These are phyloP conservation scores for Triplophysa rosa DNA, from an alignment of 2,113 vertebrate species.

Conservation along the genomic window DNA sequence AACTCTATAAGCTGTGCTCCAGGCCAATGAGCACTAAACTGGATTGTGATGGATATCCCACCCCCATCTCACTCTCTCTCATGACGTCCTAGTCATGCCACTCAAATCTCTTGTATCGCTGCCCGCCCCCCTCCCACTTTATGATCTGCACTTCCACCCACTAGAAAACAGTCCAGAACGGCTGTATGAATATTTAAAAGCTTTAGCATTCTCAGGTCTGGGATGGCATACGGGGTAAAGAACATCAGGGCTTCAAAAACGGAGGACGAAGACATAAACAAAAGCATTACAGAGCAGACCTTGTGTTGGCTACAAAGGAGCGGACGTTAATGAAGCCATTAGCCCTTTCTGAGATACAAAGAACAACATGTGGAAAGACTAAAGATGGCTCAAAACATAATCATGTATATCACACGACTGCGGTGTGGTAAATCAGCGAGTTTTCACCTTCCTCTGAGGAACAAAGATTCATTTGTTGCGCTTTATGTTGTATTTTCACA, in stretches of 20 bases:
- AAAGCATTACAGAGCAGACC: slow-evolving; percentile 32
- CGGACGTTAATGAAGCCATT: slow-evolving; percentile 53
- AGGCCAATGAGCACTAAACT: slow-evolving; percentile 17
- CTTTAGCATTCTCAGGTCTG: slow-evolving; percentile 7
- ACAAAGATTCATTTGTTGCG: background rate
- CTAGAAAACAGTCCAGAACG: slow-evolving; percentile 44
- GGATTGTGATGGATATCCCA: slow-evolving; percentile 32
- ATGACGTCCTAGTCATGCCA: background rate
- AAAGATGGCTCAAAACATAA: slow-evolving; percentile 33
- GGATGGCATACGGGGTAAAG: slow-evolving; percentile 19
- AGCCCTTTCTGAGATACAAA: slow-evolving; percentile 36
- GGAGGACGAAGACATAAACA: slow-evolving; percentile 25
- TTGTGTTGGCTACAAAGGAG: slow-evolving; percentile 30
- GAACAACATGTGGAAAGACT: slow-evolving; percentile 35
- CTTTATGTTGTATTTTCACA: background rate
- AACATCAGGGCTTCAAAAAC: background rate
- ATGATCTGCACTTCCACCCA: slow-evolving; percentile 26
- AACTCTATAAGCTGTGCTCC: background rate
- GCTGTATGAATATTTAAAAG: slow-evolving; percentile 53
- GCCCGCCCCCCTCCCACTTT: background rate
- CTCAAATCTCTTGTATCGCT: slow-evolving; percentile 32
- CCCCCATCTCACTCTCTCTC: background rate
- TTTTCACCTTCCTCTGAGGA: slow-evolving; percentile 22
- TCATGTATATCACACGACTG: slow-evolving; percentile 5
- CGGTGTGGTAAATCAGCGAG: background rate